A percentile compares a stretch with the other conserved stretches of the same genome.
Evolutionary conservation across 2,113 vertebrate species (phyloP).

Genomic region (Willisornis vidua): DNA sequence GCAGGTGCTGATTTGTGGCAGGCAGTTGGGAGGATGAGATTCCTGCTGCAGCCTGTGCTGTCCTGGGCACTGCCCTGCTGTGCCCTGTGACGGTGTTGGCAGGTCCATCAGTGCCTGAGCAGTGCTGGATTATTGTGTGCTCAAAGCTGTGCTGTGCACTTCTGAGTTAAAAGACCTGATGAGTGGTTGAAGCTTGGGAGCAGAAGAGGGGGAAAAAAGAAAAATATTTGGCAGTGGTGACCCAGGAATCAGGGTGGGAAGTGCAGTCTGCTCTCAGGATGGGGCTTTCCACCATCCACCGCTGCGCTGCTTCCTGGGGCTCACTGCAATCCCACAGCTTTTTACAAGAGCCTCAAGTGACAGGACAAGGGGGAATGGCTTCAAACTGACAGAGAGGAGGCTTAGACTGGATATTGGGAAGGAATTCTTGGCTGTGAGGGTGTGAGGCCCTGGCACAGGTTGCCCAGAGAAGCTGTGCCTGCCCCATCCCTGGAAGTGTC

Average conservation of each 20-base stretch:
- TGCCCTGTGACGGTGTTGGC: neutral
- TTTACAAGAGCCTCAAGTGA: neutral
- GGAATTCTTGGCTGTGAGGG: too few species aligned
- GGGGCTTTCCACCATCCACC: neutral
- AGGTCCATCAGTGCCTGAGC: neutral
- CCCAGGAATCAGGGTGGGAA: neutral
- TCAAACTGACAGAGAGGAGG: neutral
- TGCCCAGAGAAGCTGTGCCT: neutral
- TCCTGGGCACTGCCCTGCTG: neutral
- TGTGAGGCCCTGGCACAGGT: neutral
- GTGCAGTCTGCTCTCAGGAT: too few species aligned
- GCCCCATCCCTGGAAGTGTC: neutral
- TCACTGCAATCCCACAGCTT: neutral
- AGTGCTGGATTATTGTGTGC: neutral
- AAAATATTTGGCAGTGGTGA: neutral
- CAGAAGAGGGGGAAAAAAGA: neutral
- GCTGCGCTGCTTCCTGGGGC: neutral
- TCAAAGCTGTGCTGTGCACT: neutral
- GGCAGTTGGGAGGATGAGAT: neutral
- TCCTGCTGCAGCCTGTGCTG: neutral
- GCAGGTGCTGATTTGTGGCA: neutral
- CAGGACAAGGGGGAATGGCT: neutral
- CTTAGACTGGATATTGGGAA: neutral
- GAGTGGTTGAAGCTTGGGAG: neutral
- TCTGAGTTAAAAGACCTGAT: neutral